Conservation (phyloP, 2,797 vertebrate species). For the Petrocephalus schoutedeni region DNA sequence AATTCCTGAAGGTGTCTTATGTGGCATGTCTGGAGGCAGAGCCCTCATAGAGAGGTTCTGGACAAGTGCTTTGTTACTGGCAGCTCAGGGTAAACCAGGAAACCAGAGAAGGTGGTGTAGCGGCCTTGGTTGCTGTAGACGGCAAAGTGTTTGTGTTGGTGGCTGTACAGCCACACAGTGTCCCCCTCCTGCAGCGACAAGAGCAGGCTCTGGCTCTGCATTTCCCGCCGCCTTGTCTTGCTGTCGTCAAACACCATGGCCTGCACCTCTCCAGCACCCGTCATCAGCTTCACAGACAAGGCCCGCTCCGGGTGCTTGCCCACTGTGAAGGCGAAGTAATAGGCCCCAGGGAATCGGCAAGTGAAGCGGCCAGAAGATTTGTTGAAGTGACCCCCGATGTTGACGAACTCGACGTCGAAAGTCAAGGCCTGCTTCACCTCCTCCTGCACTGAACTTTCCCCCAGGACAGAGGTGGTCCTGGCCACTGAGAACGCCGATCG, state of each 20-base stretch:
- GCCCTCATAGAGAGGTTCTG: conserved; percentile 48
- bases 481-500: conserved; percentile 71
- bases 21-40: neutral
- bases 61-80: conserved; percentile 33
- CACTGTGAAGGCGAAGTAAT: conserved; percentile 72
- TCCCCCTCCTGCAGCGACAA: conserved; percentile 57
- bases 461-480: conserved; percentile 58
- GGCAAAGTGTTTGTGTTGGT: conserved; percentile 66
- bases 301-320: conserved; percentile 69
- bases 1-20: neutral
- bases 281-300: conserved; percentile 73
- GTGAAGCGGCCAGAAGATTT: conserved; percentile 62
- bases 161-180: conserved; percentile 69
- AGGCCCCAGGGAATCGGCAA: conserved; percentile 60
- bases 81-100: conserved; percentile 63
- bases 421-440: conserved; percentile 54
- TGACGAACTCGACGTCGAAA: conserved; percentile 71
- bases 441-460: conserved; percentile 46
- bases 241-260: conserved; percentile 75
- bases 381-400: conserved; percentile 69
- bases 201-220: conserved; percentile 74
- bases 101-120: conserved; percentile 73
- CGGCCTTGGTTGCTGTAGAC: conserved; percentile 76
- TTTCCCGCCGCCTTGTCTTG: conserved; percentile 60
- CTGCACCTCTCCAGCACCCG: conserved; percentile 61